Base-by-base conservation (phyloP, 2,113 vertebrate genomes). In the Eonycteris spelaea region DNA sequence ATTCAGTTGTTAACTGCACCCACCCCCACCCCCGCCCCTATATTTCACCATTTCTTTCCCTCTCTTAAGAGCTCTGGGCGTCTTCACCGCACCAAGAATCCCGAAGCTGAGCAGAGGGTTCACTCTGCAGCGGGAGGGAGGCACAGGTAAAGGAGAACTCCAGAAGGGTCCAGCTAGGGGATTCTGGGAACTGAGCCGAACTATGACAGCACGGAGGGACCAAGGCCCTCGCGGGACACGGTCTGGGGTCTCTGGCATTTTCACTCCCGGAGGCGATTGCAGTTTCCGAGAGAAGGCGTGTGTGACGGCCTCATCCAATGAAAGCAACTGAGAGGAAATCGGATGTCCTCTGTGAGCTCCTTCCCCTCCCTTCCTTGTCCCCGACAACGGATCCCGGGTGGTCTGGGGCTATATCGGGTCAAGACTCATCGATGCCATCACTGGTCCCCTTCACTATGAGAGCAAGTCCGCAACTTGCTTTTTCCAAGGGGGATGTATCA, bases 191-290 rank as follows among this genome's bases (percentile, higher is more conserved):
- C 16, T 9, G 5, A 2, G 28, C 18, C 11, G 26, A 51, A 9
- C 1, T 1, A 3, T 1, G 12, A 40, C 7, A 16, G 33, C 19
- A 35, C 12, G 28, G 2, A 0, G 2, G 33, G 33, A 30, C 8
- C 51, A 1, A 0, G 7, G 16, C 30, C 3, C 22, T 10, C 3
- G 15, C 70, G 1, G 63, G n/a, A 5, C 16, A 1, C 1, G 7
- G 24, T 35, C n/a, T 4, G 0, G 21, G 3, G 30, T 45, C 78
- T 53, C 21, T 63, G 28, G 22, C 24, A 16, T n/a, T 18, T 68
- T 11, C 22, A 40, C 51, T 40, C 43, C 48, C 5, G 55, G 22
- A 7, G 7, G 30, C 13, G 30, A 15, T 1, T 26, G 68, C 40
- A 1, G 1, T 38, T 30, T 15, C 68, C 33, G 6, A 77, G 92